These are phyloP conservation scores for Heliothis virescens DNA, from an alignment of 1,140 invertebrate genomes.

Conservation along the genomic window DNA sequence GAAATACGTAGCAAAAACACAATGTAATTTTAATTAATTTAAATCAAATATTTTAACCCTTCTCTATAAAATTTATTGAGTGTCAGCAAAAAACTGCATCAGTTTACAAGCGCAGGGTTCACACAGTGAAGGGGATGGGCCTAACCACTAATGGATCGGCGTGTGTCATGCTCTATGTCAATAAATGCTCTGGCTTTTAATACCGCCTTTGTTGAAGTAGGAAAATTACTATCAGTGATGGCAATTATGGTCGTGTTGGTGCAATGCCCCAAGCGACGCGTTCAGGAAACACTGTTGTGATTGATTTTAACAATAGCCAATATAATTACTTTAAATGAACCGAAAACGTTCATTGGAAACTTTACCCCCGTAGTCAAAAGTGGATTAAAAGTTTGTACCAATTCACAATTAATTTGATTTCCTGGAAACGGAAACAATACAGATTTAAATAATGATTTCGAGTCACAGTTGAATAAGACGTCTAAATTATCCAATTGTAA, in stretches of 20 bases:
- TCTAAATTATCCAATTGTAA: constrained; percentile 42
- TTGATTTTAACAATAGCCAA: constrained; percentile 47
- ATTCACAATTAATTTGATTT: constrained; percentile 39
- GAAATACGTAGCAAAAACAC: too few relatives aligned
- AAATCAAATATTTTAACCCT: background rate
- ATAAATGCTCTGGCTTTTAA: constrained; percentile 69
- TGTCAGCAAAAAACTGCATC: background rate
- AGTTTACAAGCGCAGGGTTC: background rate
- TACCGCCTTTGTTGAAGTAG: constrained; percentile 72
- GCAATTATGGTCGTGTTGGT: constrained; percentile 60
- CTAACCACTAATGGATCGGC: constrained; percentile 63
- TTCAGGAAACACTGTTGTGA: constrained; percentile 41
- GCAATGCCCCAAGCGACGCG: constrained; percentile 32
- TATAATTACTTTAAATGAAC: constrained; percentile 30
- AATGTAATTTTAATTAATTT: background rate
- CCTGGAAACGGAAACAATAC: constrained; percentile 40
- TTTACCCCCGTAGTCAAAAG: constrained; percentile 21
- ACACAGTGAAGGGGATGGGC: constrained; percentile 36
- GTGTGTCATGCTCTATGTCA: constrained; percentile 67
- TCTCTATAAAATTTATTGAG: background rate
- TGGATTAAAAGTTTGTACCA: constrained; percentile 41
- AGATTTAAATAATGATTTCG: constrained; percentile 38
- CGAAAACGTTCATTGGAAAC: constrained; percentile 5
- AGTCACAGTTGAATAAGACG: constrained; percentile 40
- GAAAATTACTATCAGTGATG: constrained; percentile 69